A percentile compares a stretch with the other conserved stretches of the same genome.
These are phyloP conservation scores for Urophycis tenuis DNA, from an alignment of 2,797 vertebrate genomes.

Conservation along the genomic window DNA sequence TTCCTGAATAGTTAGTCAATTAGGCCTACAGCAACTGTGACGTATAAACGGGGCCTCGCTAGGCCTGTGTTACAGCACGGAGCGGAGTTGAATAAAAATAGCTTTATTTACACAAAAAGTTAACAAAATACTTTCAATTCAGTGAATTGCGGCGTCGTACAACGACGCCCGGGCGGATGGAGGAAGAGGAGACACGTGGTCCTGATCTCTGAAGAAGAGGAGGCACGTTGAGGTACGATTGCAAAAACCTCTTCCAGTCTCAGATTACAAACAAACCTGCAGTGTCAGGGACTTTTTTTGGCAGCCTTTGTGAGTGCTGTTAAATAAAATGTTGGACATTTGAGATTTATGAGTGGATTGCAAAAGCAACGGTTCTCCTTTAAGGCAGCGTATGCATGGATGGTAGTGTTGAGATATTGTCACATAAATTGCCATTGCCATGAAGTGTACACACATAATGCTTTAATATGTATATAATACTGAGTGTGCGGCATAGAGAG, in stretches of 20 bases:
- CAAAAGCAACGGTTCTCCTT: slow-evolving; percentile 35
- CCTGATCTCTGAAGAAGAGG: slow-evolving; percentile 41
- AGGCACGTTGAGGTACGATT: slow-evolving; percentile 61
- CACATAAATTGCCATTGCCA: too few species aligned
- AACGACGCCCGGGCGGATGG: slow-evolving; percentile 37
- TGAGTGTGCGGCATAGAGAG: not conserved
- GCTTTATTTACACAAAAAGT: slow-evolving; percentile 66
- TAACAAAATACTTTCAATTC: slow-evolving; percentile 57
- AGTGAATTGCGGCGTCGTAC: slow-evolving; percentile 30
- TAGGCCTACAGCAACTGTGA: not conserved
- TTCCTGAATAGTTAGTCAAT: not conserved
- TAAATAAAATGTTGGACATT: not conserved
- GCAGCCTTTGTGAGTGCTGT: not conserved
- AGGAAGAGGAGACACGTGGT: not conserved
- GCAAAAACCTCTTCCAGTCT: slow-evolving; percentile 30
- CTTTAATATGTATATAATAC: too few species aligned
- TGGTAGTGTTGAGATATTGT: too few species aligned
- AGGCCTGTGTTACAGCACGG: too few species aligned
- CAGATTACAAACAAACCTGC: slow-evolving; percentile 6
- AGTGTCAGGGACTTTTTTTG: not conserved
- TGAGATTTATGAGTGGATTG: not conserved
- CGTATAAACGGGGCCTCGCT: too few species aligned
- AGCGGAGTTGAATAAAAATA: slow-evolving; percentile 58
- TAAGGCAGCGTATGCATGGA: slow-evolving; percentile 55
- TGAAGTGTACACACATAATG: not conserved